Conservation (phyloP, 1,140 invertebrate species). For the Drosophila gunungcola region DNA sequence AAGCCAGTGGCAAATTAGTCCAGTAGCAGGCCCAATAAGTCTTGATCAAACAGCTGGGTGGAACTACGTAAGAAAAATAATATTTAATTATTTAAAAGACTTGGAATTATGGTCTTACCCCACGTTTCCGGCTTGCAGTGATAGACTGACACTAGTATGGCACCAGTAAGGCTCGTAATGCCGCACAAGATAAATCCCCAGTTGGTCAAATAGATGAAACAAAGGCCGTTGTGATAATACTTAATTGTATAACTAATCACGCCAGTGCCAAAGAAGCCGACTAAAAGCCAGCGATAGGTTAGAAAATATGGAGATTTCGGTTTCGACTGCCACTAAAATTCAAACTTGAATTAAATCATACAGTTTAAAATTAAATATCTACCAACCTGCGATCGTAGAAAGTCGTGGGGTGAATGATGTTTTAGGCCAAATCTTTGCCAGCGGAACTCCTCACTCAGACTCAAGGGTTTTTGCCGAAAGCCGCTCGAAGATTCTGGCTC, state of each 20-base stretch:
- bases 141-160: slow-evolving; percentile 33
- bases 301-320: slow-evolving; percentile 29
- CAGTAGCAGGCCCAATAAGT: slow-evolving; percentile 57
- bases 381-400: slow-evolving; percentile 59
- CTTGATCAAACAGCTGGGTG: not conserved
- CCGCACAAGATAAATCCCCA: slow-evolving; percentile 57
- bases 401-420: slow-evolving; percentile 36
- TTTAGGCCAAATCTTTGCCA: slow-evolving; percentile 1
- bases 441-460: slow-evolving; percentile 32
- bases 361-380: not conserved
- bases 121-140: slow-evolving; percentile 8
- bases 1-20: slow-evolving; percentile 23
- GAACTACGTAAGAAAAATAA: no score
- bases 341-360: no score
- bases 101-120: slow-evolving; percentile 22
- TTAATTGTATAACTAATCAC: not conserved
- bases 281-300: slow-evolving; percentile 53
- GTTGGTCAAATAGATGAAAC: slow-evolving; percentile 58
- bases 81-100: no score
- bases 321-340: slow-evolving; percentile 51
- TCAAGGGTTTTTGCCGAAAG: slow-evolving; percentile 18
- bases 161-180: slow-evolving; percentile 27
- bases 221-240: slow-evolving; percentile 21
- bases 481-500: not conserved
- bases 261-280: slow-evolving; percentile 32